Evolutionary conservation across 2,888 invertebrate genomes (phyloP).

Genomic region (Furcula furcula): DNA sequence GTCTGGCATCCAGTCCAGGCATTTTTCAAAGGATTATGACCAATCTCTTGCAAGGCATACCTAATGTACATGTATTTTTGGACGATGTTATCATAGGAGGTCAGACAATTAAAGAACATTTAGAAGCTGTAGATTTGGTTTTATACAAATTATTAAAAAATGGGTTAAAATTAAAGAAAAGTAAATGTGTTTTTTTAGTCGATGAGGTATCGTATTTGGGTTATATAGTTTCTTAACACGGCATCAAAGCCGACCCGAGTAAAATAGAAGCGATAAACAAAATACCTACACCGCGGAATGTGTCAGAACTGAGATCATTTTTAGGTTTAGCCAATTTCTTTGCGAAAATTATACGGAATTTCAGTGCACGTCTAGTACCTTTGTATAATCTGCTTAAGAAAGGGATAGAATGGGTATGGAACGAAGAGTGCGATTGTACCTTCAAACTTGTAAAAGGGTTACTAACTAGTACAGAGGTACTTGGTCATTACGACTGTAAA

Average conservation of each 20-base stretch:
- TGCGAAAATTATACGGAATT: slow-evolving; percentile 14
- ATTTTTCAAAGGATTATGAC: slow-evolving; percentile 12
- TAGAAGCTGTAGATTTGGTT: background rate
- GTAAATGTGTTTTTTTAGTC: slow-evolving; percentile 3
- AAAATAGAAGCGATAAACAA: too few species aligned
- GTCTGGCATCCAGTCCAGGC: too few species aligned
- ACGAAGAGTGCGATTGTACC: background rate
- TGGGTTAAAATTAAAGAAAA: slow-evolving; percentile 4
- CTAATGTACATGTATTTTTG: slow-evolving; percentile 3
- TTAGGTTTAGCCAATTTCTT: slow-evolving; percentile 16
- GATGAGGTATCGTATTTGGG: slow-evolving; percentile 1
- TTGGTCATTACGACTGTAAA: slow-evolving; percentile 18
- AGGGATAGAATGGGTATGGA: slow-evolving; percentile 9
- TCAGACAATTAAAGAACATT: background rate
- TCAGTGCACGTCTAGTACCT: slow-evolving; percentile 10
- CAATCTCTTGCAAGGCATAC: background rate
- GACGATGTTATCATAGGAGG: slow-evolving; percentile 5
- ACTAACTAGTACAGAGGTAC: slow-evolving; percentile 10
- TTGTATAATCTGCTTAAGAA: slow-evolving; percentile 15
- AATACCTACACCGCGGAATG: slow-evolving; percentile 7
- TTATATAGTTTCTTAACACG: background rate
- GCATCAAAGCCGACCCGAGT: background rate
- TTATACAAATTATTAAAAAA: background rate
- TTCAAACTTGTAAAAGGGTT: slow-evolving; percentile 15
- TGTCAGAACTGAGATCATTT: slow-evolving; percentile 14